Base-by-base conservation (phyloP, 37 sponge, comb jelly and placozoan genomes). In the Beroe ovata region DNA sequence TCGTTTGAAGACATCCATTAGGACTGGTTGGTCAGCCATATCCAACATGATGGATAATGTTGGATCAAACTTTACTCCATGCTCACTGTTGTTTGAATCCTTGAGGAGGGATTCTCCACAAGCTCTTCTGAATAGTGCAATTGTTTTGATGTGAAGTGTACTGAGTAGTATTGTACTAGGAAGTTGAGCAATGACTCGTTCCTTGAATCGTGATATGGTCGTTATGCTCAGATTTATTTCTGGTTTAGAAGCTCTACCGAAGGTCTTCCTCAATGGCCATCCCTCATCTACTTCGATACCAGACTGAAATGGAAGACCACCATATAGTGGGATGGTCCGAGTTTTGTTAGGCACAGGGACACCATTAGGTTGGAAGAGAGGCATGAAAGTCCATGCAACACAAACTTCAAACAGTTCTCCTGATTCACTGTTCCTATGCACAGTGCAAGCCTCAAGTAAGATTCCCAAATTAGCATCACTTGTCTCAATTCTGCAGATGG, bases 1-100 rank as follows among this genome's bases (percentile, higher is more conserved):
- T 23, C 84, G 41, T 41, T 77, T 77, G 47, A 77, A 77, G 14
- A 77, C 4, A 35, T 77, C 84, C 84, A 77, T 77, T 22, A 77
- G 84, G 8, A 77, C 84, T 19, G 84, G 84, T 54, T 77, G 84
- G 47, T 77, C 84, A 41, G 84, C 84, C 84, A 77, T 77, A 6
- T 77, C 54, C 18, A 77, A 29, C 84, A 77, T 77, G 36, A 77
- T 21, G 22, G 84, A 39, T n/a, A 77, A 32, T n/a, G 84, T 77
- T 21, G 84, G 47, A 23, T 77, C 33, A 23, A 77, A 77, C 54
- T 36, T 38, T 1, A 77, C 84, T 14, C 84, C 84, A 23, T 77
- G 26, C 29, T 77, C 36, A 42, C 54, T 42, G 4, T 2, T 32
- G 20, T 77, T 54, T 26, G 42, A 32, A 1, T 77, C 84, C 41